Conservation (phyloP, 35 echinoderm and acorn worm genomes). For the Strongylocentrotus purpuratus region DNA sequence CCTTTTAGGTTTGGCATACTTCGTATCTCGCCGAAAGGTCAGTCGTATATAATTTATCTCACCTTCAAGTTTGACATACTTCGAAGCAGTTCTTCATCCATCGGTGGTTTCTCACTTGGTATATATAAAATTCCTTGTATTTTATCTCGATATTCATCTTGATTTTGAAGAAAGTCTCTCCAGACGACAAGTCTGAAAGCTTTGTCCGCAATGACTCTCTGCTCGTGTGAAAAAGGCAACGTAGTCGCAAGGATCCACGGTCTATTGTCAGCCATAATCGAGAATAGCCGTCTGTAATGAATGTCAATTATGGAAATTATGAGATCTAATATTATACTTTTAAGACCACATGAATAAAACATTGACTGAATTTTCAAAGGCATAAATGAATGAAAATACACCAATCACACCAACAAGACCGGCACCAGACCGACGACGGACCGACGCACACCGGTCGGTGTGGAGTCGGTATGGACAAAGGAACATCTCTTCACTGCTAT, state of each 20-base stretch:
- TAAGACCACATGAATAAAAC: no score
- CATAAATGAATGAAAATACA: no score
- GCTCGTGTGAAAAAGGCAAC: background rate
- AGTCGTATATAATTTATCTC: background rate
- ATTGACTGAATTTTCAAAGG: no score
- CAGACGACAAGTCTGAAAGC: slow-evolving; percentile 3
- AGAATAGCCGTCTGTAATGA: background rate
- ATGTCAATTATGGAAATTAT: no score
- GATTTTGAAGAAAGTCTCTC: slow-evolving; percentile 19
- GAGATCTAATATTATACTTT: no score
- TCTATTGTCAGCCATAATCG: background rate
- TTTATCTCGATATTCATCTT: background rate
- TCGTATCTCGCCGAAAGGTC: no score
- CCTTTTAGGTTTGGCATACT: background rate
- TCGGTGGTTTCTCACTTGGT: background rate
- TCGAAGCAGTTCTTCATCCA: background rate
- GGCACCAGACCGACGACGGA: no score
- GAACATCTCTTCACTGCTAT: no score
- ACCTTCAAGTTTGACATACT: slow-evolving; percentile 39
- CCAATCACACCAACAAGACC: no score
- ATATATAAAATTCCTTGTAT: slow-evolving; percentile 34
- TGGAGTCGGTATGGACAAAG: no score
- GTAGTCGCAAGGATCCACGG: background rate
- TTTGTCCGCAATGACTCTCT: background rate
- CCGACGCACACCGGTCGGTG: no score